Evolutionary conservation across 2,888 invertebrate species (phyloP).

Genomic region (Ashinkailepas kermadecensis): DNA sequence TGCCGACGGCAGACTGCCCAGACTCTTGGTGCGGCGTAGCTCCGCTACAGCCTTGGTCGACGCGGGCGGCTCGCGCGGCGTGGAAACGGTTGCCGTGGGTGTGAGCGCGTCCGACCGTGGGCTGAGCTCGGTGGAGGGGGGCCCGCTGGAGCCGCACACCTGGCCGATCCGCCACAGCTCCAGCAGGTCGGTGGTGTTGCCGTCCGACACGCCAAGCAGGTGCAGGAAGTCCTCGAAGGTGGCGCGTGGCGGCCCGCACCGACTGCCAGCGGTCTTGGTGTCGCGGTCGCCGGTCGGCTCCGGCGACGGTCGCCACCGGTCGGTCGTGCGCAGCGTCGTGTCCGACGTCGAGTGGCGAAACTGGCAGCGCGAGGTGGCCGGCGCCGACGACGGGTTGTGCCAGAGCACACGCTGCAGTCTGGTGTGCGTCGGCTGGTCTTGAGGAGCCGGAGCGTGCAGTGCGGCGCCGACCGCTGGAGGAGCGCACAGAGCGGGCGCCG

Average conservation of each 20-base stretch:
- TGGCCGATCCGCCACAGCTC: constrained; percentile 16
- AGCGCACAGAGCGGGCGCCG: not conserved
- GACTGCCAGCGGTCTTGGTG: not conserved
- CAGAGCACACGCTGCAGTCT: not conserved
- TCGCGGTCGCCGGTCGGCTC: not conserved
- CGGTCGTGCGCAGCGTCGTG: not conserved
- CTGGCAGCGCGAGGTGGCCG: too few relatives aligned
- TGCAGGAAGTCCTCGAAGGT: constrained; percentile 12
- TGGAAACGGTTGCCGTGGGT: not conserved
- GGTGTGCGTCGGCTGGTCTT: not conserved
- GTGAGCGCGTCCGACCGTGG: constrained; percentile 9
- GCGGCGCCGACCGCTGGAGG: not conserved
- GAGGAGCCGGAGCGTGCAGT: not conserved
- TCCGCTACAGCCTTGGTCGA: not conserved
- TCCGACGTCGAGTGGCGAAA: not conserved
- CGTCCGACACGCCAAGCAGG: constrained; percentile 8
- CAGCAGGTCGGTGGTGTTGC: constrained; percentile 1
- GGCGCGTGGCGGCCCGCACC: not conserved
- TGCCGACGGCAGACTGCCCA: not conserved
- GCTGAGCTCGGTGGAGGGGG: constrained; percentile 2
- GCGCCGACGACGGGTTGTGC: not conserved
- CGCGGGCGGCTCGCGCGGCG: not conserved
- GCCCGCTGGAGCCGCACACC: constrained; percentile 8
- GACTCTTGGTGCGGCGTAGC: not conserved
- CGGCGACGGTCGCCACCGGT: too few relatives aligned